A percentile compares a stretch with the other conserved stretches of the same genome.
Evolutionary conservation across 2,113 vertebrate species (phyloP).

Genomic region (human): GRCh38 chr3:139310001-139310500

Average conservation of each 20-base stretch:
- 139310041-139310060: neutral
- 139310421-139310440: conserved; percentile 57
- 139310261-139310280: neutral
- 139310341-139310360: neutral
- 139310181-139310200: neutral
- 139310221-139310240: neutral
- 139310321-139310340: neutral
- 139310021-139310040: neutral
- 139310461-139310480: conserved; percentile 65
- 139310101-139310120: neutral
- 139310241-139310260: neutral
- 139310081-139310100: neutral
- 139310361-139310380: neutral
- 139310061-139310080: neutral
- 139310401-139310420: conserved; percentile 37
- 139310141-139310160: neutral
- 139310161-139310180: neutral
- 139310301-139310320: neutral
- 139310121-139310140: neutral
- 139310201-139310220: neutral
- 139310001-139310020: neutral
- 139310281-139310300: neutral
- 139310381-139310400: neutral
- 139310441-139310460: conserved; percentile 38
- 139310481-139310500: conserved; percentile 62